A percentile compares a stretch with the other conserved stretches of the same genome.
phyloP scores from a whole-genome alignment of 2,113 vertebrate species.

The Murina feae region DNA sequence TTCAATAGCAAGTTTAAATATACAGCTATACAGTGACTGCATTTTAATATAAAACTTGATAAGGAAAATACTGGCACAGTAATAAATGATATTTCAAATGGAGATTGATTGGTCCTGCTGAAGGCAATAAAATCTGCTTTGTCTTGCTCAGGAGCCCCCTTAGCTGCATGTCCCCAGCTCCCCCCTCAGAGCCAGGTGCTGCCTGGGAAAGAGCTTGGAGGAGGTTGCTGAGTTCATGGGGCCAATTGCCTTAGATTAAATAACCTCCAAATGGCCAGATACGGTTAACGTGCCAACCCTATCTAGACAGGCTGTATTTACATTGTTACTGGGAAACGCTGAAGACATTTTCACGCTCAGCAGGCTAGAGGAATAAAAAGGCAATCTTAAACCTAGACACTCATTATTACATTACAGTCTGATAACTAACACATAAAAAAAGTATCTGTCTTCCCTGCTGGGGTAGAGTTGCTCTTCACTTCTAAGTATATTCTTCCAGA shows the following conservation, averaged over 20 bases:
- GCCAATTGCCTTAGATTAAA: slow-evolving; percentile 24
- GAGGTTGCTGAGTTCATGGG: background rate
- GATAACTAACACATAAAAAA: background rate
- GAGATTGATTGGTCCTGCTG: background rate
- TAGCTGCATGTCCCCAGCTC: background rate
- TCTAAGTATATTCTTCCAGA: background rate
- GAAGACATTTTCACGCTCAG: slow-evolving; percentile 41
- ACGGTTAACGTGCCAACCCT: background rate
- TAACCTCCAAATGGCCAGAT: slow-evolving; percentile 39
- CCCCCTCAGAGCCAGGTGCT: background rate
- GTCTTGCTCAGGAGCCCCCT: accelerated
- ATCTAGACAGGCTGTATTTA: slow-evolving; percentile 28
- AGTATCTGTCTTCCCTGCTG: background rate
- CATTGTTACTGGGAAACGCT: slow-evolving; percentile 19
- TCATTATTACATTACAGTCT: background rate
- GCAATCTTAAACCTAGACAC: background rate
- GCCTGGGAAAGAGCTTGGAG: background rate
- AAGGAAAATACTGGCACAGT: background rate
- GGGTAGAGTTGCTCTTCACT: background rate
- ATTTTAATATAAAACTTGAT: background rate
- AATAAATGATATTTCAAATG: background rate
- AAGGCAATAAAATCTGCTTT: background rate
- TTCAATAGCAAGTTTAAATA: background rate
- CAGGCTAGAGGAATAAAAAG: slow-evolving; percentile 29
- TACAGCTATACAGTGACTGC: background rate